phyloP scores from a whole-genome alignment of 2,888 invertebrate species.

The Saturnia pavonia region DNA sequence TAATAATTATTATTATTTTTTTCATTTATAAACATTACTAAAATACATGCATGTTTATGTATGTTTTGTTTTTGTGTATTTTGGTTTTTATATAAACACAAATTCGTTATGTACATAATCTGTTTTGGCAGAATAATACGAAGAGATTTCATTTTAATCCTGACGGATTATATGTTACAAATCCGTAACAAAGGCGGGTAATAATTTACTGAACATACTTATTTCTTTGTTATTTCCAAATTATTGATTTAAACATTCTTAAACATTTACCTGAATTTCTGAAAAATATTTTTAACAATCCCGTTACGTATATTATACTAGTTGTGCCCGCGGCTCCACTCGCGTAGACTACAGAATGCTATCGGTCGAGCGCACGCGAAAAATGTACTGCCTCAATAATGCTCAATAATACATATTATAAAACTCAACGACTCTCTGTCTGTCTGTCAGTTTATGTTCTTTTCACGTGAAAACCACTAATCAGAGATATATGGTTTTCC shows the following conservation, averaged over 20 bases:
- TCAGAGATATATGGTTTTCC: too few relatives aligned
- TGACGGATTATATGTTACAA: conserved; percentile 51
- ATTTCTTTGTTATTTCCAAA: conserved; percentile 43
- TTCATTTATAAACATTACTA: background rate
- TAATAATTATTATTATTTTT: background rate
- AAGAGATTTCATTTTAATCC: conserved; percentile 66
- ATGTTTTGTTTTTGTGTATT: too few relatives aligned
- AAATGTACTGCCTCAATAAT: too few relatives aligned
- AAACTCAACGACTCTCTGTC: too few relatives aligned
- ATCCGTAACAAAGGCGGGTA: conserved; percentile 47
- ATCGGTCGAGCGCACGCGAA: too few relatives aligned
- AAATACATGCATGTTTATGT: background rate
- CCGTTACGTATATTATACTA: too few relatives aligned
- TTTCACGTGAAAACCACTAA: too few relatives aligned
- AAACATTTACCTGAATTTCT: background rate
- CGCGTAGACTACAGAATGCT: too few relatives aligned
- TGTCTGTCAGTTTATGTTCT: too few relatives aligned
- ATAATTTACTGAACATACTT: conserved; percentile 51
- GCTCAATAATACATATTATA: too few relatives aligned
- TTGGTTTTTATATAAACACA: conserved; percentile 39
- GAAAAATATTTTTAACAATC: too few relatives aligned
- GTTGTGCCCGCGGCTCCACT: too few relatives aligned
- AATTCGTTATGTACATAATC: conserved; percentile 51
- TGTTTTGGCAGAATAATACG: conserved; percentile 60
- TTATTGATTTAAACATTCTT: conserved; percentile 45